Evolutionary conservation across 1,140 invertebrate genomes (phyloP), one percentile per base, ranked within the genome.

Genomic region (Diploscapter pachys): DNA sequence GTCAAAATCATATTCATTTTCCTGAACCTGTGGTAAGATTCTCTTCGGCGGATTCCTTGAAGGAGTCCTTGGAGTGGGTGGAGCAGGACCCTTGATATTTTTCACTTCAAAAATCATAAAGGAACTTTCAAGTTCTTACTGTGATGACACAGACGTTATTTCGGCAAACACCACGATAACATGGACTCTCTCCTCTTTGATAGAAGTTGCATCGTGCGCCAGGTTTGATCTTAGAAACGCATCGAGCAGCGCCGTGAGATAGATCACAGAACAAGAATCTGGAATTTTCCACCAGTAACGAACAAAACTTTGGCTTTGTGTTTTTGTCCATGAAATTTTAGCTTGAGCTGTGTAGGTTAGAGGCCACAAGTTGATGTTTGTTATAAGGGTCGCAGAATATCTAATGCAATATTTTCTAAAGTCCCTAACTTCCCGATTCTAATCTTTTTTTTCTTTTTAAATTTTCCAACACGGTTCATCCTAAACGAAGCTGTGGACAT

Each of bases 261-360:
- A 51, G 63, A 64, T 79, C 78, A 62, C 78, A 79, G 71, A 79
- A 79, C n/a, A 79, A 72, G 13, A 67, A 79, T 51, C 71, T 78
- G 50, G 50, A 66, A 65, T 31, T 31, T 31, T 31, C 31, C 31
- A 31, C 31, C 31, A 31, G 31, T 31, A 31, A 31, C 31, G 31
- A 31, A 31, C 31, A 31, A 31, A 31, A 31, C 31, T 31, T 31
- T 31, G 31, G 31, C 31, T 31, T 31, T 31, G 31, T 31, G 31
- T 31, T 31, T 31, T 31, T 31, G 31, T 31, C 31, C 31, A 31
- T 31, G 31, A 31, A 31, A 31, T 31, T 31, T 31, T 31, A 31
- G 31, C 31, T 31, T 31, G 31, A 31, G 31, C 31, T 31, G 31
- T 31, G 31, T 31, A 31, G 31, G 31, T 31, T 31, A 31, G 31